Percentiles rank a stretch among this genome's conserved stretches.
phyloP scores from a whole-genome alignment of 1,140 invertebrate genomes.

The Daktulosphaira vitifoliae region DNA sequence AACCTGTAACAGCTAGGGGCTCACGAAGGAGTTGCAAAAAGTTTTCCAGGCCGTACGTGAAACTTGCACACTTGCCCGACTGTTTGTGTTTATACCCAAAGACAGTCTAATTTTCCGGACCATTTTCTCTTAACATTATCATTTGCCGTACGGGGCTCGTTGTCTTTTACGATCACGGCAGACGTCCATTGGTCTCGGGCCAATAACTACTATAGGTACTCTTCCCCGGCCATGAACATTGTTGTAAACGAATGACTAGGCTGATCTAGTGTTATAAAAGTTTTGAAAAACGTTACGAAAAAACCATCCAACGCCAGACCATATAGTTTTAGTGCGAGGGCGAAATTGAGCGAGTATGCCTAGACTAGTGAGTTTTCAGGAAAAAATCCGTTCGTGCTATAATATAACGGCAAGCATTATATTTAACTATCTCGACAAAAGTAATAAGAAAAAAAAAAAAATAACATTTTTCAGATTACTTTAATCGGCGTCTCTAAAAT shows the following conservation, averaged over 20 bases:
- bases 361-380: no score
- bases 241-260: neutral
- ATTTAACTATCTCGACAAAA: no score
- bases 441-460: no score
- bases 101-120: constrained; percentile 31
- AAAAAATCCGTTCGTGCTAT: no score
- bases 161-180: constrained; percentile 25
- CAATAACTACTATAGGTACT: constrained; percentile 4
- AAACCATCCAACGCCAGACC: no score
- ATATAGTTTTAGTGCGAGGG: neutral
- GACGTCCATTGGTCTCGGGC: constrained; percentile 20
- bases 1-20: neutral
- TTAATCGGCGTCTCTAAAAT: no score
- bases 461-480: no score
- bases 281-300: neutral
- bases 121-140: constrained; percentile 30
- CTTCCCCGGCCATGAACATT: no score
- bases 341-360: neutral
- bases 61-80: neutral
- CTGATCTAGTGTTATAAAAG: neutral
- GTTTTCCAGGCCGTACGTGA: neutral
- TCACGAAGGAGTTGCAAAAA: neutral
- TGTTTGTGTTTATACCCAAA: no score
- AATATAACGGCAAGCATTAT: no score
- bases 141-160: constrained; percentile 1